These are phyloP conservation scores for Actinernus sp. DNA, from an alignment of 92 coral and sea anemone genomes.

Conservation along the genomic window DNA sequence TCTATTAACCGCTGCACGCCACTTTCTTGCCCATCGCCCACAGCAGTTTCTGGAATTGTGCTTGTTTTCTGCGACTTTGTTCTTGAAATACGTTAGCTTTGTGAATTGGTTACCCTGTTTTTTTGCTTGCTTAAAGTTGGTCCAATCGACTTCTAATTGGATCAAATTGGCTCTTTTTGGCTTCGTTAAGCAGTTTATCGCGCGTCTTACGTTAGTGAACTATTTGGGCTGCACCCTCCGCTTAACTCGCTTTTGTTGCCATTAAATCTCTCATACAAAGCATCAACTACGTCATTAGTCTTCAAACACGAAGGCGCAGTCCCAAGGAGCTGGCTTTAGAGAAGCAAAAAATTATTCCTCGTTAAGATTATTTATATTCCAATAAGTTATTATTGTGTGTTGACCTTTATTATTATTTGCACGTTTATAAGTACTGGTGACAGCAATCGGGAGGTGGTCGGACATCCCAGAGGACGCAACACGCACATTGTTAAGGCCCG, in stretches of 20 bases:
- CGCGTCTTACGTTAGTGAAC: constrained; percentile 39
- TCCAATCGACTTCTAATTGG: constrained; percentile 35
- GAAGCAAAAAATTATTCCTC: constrained; percentile 32
- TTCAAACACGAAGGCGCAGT: constrained; percentile 60
- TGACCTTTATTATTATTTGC: background rate
- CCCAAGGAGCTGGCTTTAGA: constrained; percentile 45
- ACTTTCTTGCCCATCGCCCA: too few relatives aligned
- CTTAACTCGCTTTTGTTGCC: constrained; percentile 32
- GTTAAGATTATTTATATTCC: constrained; percentile 41
- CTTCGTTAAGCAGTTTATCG: constrained; percentile 30
- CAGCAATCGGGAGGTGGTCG: too few relatives aligned
- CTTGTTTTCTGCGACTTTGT: too few relatives aligned
- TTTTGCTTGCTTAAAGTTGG: constrained; percentile 29
- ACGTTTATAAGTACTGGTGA: constrained; percentile 24
- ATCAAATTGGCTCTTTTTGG: constrained; percentile 24
- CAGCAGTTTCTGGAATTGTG: too few relatives aligned
- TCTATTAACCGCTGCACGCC: too few relatives aligned
- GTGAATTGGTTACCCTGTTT: constrained; percentile 35
- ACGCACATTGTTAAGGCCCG: constrained; percentile 16
- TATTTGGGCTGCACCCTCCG: constrained; percentile 41
- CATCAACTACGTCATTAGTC: constrained; percentile 37
- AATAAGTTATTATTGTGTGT: background rate
- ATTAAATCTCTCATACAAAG: constrained; percentile 49
- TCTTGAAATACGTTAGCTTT: constrained; percentile 36
- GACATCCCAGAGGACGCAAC: constrained; percentile 41